Percentiles rank a stretch among this genome's conserved stretches.
Evolutionary conservation across 2,797 vertebrate species (phyloP).

Genomic region (Coregonus sp.): DNA sequence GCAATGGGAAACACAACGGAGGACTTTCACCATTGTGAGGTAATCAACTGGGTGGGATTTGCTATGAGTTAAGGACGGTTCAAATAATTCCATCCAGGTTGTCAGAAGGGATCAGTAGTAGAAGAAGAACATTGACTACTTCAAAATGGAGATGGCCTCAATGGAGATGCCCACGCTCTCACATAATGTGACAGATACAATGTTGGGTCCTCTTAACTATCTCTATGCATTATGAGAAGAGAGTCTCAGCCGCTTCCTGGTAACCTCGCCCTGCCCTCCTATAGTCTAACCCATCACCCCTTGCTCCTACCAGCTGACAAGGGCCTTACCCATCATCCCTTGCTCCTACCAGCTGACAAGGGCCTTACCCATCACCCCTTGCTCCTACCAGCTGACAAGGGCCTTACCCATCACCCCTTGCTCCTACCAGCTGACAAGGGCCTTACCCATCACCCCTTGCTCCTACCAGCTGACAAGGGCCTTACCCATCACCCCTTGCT

Average conservation of each 20-base stretch:
- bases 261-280: neutral
- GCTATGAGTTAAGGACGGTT: too few species aligned
- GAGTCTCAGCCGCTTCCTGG: neutral
- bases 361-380: slow-evolving; percentile 33
- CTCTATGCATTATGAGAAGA: neutral
- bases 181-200: too few species aligned
- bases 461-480: slow-evolving; percentile 42
- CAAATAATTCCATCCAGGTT: too few species aligned
- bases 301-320: slow-evolving; percentile 44
- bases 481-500: slow-evolving; percentile 35
- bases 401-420: slow-evolving; percentile 34
- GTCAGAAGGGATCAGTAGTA: too few species aligned
- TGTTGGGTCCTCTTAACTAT: too few species aligned
- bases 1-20: too few species aligned
- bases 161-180: too few species aligned
- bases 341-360: slow-evolving; percentile 43
- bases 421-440: slow-evolving; percentile 41
- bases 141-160: too few species aligned
- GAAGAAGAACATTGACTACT: too few species aligned
- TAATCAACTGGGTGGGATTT: too few species aligned
- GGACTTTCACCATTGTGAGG: too few species aligned
- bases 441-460: slow-evolving; percentile 35
- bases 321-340: slow-evolving; percentile 32
- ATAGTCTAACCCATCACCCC: slow-evolving; percentile 30
- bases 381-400: slow-evolving; percentile 42